Evolutionary conservation across 2,113 vertebrate genomes (phyloP).

Genomic region (Eleginops maclovinus): DNA sequence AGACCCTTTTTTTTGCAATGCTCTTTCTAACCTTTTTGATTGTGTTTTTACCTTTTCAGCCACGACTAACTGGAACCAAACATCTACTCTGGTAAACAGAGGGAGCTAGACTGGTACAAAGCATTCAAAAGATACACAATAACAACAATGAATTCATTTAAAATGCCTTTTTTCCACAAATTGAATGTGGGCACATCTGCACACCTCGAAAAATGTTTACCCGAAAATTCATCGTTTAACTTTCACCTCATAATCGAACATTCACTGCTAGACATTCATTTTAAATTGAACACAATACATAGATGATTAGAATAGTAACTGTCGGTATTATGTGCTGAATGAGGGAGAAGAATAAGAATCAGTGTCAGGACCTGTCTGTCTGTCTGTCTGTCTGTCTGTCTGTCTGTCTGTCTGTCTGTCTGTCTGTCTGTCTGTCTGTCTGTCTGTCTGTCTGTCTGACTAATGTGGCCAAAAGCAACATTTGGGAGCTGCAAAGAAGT

Average conservation of each 20-base stretch:
- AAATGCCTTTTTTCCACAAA: too few species aligned
- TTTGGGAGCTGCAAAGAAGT: conserved; percentile 68
- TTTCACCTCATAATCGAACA: too few species aligned
- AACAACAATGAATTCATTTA: background rate
- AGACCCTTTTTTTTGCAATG: too few species aligned
- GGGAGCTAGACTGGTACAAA: background rate
- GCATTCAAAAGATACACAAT: background rate
- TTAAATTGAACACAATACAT: background rate
- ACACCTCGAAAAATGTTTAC: background rate
- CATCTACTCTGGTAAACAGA: conserved; percentile 1
- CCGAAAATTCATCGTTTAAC: too few species aligned
- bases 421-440: conserved; percentile 68
- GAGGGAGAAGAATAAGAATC: background rate
- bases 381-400: conserved; percentile 42
- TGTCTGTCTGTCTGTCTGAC: background rate
- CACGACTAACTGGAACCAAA: background rate
- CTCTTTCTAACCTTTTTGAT: too few species aligned
- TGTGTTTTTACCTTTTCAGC: too few species aligned
- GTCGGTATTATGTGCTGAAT: background rate
- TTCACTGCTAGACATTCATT: too few species aligned
- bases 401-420: background rate
- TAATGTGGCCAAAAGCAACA: conserved; percentile 72
- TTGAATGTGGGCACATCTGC: background rate
- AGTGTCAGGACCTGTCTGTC: conserved; percentile 50
- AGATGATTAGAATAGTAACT: background rate